These are phyloP conservation scores for Poeciliopsis gracilis DNA, from an alignment of 2,797 vertebrate genomes.

Conservation along the genomic window DNA sequence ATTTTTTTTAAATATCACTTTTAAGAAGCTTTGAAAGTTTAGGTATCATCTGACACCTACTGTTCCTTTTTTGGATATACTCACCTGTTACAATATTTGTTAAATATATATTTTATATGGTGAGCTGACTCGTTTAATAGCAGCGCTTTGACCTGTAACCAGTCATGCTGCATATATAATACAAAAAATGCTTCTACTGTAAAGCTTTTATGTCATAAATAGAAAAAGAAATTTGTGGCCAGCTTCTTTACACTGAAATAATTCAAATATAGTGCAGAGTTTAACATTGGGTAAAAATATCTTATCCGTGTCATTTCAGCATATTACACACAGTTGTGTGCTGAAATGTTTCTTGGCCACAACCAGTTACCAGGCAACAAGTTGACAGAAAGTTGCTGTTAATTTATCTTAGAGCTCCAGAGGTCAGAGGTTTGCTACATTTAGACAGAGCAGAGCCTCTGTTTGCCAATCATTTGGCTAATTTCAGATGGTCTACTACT, in stretches of 20 bases:
- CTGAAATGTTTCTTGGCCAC: conserved; percentile 14
- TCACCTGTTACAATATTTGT: not conserved
- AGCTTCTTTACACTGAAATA: not conserved
- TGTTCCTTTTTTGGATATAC: not conserved
- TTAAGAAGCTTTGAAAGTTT: not conserved
- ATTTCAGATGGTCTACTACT: conserved; percentile 13
- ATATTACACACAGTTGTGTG: conserved; percentile 9
- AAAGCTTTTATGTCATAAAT: not conserved
- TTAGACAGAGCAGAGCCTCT: not conserved
- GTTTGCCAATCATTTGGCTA: not conserved
- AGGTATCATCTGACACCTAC: not conserved
- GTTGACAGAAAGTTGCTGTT: conserved; percentile 16
- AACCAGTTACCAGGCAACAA: conserved; percentile 31
- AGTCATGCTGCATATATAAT: not conserved
- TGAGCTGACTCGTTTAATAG: not conserved
- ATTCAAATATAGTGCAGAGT: not conserved
- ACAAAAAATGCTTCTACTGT: not conserved
- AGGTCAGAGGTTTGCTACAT: conserved; percentile 7
- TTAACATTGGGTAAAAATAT: conserved; percentile 9
- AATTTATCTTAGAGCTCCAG: conserved; percentile 20
- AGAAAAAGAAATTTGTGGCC: not conserved
- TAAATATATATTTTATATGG: not conserved
- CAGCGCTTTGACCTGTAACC: not conserved
- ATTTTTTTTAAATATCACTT: not conserved
- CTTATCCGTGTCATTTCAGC: not conserved